Evolutionary conservation across 2,113 vertebrate genomes (phyloP).

Genomic region (Apteryx owenii): DNA sequence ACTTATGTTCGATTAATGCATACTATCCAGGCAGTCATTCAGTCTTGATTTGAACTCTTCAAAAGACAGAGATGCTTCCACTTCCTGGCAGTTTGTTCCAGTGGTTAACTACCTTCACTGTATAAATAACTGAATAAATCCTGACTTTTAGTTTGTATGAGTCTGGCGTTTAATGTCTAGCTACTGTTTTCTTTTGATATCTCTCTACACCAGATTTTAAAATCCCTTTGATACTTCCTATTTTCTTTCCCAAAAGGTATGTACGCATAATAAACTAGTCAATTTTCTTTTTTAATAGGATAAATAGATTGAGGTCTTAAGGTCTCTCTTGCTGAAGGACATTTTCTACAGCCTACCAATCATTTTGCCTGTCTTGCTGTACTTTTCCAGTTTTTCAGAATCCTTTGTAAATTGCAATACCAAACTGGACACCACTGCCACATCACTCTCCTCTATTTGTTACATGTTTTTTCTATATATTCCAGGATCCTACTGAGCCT

Average conservation of each 20-base stretch:
- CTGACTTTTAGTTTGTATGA: not conserved
- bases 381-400: not conserved
- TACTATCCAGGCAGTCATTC: not conserved
- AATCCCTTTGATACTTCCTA: not conserved
- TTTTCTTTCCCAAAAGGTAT: slow-evolving; percentile 20
- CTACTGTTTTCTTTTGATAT: not conserved
- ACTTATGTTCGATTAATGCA: not conserved
- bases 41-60: not conserved
- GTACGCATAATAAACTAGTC: not conserved
- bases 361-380: not conserved
- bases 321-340: not conserved
- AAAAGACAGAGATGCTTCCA: not conserved
- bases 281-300: not conserved
- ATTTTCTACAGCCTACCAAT: not conserved
- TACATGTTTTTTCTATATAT: not conserved
- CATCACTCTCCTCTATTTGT: not conserved
- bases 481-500: not conserved
- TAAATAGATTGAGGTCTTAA: not conserved
- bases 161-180: not conserved
- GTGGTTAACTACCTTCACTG: not conserved
- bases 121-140: not conserved
- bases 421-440: not conserved
- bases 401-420: not conserved
- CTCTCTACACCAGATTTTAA: not conserved
- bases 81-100: not conserved